Base-by-base conservation (phyloP, 2,888 invertebrate species). In the Pammene fasciana region DNA sequence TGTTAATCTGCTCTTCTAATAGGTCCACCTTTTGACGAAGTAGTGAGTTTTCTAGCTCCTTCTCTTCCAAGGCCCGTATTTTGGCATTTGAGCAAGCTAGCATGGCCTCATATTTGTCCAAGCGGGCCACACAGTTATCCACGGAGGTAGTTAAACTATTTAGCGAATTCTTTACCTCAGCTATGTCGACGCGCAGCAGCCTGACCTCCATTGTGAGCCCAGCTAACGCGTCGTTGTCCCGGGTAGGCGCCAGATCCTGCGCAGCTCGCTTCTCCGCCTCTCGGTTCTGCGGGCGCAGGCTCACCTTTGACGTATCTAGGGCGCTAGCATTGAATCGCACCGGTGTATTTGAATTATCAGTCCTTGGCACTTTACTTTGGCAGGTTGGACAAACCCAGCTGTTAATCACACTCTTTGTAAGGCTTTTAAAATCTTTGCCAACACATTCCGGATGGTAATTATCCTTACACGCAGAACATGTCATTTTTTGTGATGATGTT, bases 181-280 rank as follows among this genome's bases (percentile, higher is more conserved):
- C 41, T 16, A 57, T 43, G 18, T 57, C 57, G 18, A 5, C 43
- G 43, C 57, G 57, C 43, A 57, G 11, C 43, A 41, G 7, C 18
- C 18, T 57, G 11, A 57, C 43, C 57, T 57, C 57, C 6, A 0
- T 18, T 5, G 57, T 57, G 41, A 59, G 59, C 0, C 26, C 43
- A 7, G 45, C 2, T n/a, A 59, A 6, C 11, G 59, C 18, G 16
- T 59, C 59, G 18, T 8, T 26, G 41, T 26, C 43, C n/a, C 9
- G 8, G 6, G 13, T 2, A 3, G 34, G 13, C 9, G 59, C 41
- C 6, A 1, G 34, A 48, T 26, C 46, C 34, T 36, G 36, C 10
- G 60, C 34, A n/a, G 60, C 11, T 11, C 48, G 46, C 36, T 61
- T 61, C 9, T 61, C 48, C n/a, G 48, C 16, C 14, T 61, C 61